These are phyloP conservation scores for Pseudomyrmex cubaensis DNA, from an alignment of 1,140 invertebrate genomes.

Conservation along the genomic window DNA sequence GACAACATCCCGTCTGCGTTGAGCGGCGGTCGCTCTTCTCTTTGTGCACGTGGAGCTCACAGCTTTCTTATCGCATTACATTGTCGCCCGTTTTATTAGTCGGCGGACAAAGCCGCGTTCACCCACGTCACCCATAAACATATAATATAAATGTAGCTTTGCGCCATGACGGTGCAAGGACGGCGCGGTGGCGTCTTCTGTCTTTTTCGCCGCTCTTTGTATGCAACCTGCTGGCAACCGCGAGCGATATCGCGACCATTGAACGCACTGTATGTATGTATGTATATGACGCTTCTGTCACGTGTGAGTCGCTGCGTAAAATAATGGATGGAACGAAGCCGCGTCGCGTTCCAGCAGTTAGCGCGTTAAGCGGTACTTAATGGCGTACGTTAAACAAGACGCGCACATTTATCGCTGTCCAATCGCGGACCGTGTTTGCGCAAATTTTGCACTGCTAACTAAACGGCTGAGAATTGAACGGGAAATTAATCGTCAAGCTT, in stretches of 20 bases:
- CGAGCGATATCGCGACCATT: slow-evolving; percentile 24
- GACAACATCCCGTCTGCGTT: neutral
- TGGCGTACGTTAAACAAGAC: neutral
- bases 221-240: neutral
- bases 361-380: slow-evolving; percentile 34
- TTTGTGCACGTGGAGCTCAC: slow-evolving; percentile 18
- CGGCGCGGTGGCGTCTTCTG: slow-evolving; percentile 8
- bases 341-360: slow-evolving; percentile 32
- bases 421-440: no score
- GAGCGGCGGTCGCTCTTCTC: slow-evolving; percentile 27
- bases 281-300: neutral
- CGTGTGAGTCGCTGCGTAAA: neutral
- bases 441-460: neutral
- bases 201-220: slow-evolving; percentile 4
- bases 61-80: slow-evolving; percentile 40
- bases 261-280: neutral
- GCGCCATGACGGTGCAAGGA: slow-evolving; percentile 37
- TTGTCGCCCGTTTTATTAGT: slow-evolving; percentile 17
- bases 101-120: slow-evolving; percentile 32
- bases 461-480: neutral
- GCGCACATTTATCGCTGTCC: neutral
- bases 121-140: slow-evolving; percentile 45
- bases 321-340: slow-evolving; percentile 1
- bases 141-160: slow-evolving; percentile 47
- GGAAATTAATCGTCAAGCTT: neutral